A percentile compares a stretch with the other conserved stretches of the same genome.
phyloP scores from a whole-genome alignment of 92 coral and sea anemone genomes.

The Epizoanthus fatuus region DNA sequence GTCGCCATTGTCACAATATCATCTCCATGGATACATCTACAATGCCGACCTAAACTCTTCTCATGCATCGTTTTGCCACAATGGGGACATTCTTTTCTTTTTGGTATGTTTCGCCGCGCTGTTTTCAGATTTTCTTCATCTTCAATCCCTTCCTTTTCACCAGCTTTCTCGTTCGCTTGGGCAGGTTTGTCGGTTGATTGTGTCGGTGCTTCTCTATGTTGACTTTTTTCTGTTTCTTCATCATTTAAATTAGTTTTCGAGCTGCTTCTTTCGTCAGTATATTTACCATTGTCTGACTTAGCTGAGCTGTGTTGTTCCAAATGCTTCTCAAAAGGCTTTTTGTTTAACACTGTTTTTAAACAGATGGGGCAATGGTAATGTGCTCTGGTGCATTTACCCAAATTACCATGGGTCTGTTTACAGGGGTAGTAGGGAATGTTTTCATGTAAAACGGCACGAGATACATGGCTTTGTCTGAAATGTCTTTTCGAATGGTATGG shows the following conservation, averaged over 20 bases:
- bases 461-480: slow-evolving; percentile 38
- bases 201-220: no score
- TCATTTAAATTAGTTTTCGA: neutral
- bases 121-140: neutral
- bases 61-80: slow-evolving; percentile 65
- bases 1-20: slow-evolving; percentile 8
- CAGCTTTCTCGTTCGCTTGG: neutral
- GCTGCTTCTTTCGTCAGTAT: no score
- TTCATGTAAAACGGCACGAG: slow-evolving; percentile 30
- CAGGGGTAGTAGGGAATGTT: slow-evolving; percentile 40
- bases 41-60: slow-evolving; percentile 54
- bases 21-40: slow-evolving; percentile 29
- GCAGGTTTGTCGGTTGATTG: no score
- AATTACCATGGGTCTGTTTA: neutral
- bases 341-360: slow-evolving; percentile 8
- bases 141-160: neutral
- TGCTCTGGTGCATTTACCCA: no score
- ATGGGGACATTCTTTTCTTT: slow-evolving; percentile 40
- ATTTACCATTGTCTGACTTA: no score
- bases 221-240: neutral
- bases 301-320: neutral
- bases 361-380: slow-evolving; percentile 45
- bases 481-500: slow-evolving; percentile 39
- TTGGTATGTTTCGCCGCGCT: neutral
- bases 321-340: slow-evolving; percentile 1